A percentile compares a stretch with the other conserved stretches of the same genome.
Conservation (phyloP, 2,113 vertebrate genomes). For the Ramphastos sulfuratus region DNA sequence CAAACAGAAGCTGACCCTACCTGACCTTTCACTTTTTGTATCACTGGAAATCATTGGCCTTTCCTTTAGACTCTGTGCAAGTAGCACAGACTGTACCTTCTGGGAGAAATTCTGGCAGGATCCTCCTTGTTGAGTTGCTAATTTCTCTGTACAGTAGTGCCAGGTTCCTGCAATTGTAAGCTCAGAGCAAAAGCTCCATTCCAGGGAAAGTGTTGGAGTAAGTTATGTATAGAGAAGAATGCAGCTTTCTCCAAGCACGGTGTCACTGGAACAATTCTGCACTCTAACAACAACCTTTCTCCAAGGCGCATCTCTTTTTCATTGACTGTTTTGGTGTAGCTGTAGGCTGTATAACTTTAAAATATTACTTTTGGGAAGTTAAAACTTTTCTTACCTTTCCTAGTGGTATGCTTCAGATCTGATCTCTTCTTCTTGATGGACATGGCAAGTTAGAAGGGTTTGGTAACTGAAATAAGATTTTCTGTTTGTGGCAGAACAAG, state of each 20-base stretch:
- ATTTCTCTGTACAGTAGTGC: not conserved
- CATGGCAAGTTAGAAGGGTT: not conserved
- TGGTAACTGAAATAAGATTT: not conserved
- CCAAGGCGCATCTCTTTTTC: not conserved
- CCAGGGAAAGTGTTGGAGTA: not conserved
- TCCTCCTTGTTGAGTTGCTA: constrained; percentile 24
- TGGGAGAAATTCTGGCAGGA: not conserved
- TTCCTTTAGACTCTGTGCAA: not conserved
- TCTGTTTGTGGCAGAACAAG: not conserved
- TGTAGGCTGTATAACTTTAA: not conserved
- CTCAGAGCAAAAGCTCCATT: not conserved
- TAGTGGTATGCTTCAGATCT: not conserved
- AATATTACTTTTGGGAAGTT: not conserved
- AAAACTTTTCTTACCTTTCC: not conserved
- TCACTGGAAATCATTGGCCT: not conserved
- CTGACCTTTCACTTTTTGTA: not conserved
- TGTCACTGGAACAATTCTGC: not conserved
- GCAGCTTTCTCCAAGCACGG: not conserved
- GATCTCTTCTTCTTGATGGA: not conserved
- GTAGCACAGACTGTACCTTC: not conserved
- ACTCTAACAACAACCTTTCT: not conserved
- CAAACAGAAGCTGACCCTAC: not conserved
- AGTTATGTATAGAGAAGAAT: not conserved
- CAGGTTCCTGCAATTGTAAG: constrained; percentile 29
- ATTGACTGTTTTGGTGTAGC: not conserved